A percentile compares a stretch with the other conserved stretches of the same genome.
phyloP scores from a whole-genome alignment of 2,113 vertebrate species.

The Struthio camelus region DNA sequence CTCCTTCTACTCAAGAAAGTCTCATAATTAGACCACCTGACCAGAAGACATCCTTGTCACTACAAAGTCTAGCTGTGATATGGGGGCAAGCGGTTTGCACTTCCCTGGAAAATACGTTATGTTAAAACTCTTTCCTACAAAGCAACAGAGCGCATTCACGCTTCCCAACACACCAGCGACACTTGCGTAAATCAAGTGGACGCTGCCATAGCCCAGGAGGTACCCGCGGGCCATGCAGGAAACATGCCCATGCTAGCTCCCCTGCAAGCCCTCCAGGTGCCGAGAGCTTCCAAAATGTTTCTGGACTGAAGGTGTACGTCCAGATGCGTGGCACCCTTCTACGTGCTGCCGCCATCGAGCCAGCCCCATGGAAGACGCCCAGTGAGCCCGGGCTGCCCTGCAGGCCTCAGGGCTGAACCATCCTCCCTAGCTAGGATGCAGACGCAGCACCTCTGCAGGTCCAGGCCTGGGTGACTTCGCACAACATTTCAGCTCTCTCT shows the following conservation, averaged over 20 bases:
- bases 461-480: neutral
- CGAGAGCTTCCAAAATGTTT: neutral
- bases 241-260: neutral
- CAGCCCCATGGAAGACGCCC: neutral
- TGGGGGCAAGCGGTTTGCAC: neutral
- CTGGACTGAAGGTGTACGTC: neutral
- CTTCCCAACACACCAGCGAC: neutral
- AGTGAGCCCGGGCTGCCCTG: neutral
- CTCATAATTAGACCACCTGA: neutral
- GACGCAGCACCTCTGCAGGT: rapidly evolving
- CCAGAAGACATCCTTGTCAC: conserved; percentile 7
- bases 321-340: neutral
- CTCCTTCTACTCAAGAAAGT: neutral
- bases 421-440: neutral
- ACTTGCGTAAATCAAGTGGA: neutral
- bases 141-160: neutral
- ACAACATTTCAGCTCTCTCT: neutral
- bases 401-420: neutral
- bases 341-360: neutral
- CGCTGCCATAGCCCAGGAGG: neutral
- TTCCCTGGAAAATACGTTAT: neutral
- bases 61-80: neutral
- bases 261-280: conserved; percentile 14
- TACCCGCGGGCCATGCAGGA: neutral
- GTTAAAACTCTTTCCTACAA: neutral